phyloP scores from a whole-genome alignment of 2,888 invertebrate genomes.

The Scrobipalpa costella region DNA sequence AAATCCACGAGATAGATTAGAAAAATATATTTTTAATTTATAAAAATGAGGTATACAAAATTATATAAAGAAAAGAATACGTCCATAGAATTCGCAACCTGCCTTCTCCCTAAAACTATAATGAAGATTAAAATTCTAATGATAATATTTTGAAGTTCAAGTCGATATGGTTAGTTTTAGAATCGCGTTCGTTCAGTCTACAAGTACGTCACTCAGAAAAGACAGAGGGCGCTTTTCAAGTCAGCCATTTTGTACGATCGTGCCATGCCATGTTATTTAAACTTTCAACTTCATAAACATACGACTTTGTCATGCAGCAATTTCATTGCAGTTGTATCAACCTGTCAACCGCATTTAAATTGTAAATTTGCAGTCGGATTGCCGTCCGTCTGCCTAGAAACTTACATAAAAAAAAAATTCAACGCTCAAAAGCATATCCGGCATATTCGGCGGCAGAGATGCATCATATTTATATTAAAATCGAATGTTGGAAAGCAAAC shows the following conservation, averaged over 20 bases:
- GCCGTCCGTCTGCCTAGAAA: too few relatives aligned
- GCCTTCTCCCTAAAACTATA: constrained; percentile 17
- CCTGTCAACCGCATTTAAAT: too few relatives aligned
- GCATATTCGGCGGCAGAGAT: too few relatives aligned
- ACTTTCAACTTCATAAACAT: too few relatives aligned
- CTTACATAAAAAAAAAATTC: too few relatives aligned
- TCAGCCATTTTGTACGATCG: not conserved
- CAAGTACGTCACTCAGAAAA: constrained; percentile 36
- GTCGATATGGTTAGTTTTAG: constrained; percentile 54
- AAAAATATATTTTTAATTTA: constrained; percentile 12
- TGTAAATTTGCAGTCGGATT: too few relatives aligned
- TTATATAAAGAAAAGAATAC: constrained; percentile 1
- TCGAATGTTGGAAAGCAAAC: too few relatives aligned
- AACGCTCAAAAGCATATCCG: too few relatives aligned
- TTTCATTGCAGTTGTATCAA: too few relatives aligned
- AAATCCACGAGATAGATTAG: constrained; percentile 17
- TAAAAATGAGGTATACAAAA: constrained; percentile 16
- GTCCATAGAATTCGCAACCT: not conserved
- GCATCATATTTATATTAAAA: too few relatives aligned
- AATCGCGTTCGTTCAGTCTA: constrained; percentile 57
- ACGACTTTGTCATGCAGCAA: too few relatives aligned
- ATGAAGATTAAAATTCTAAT: constrained; percentile 28
- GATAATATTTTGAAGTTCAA: constrained; percentile 27
- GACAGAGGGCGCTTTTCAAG: constrained; percentile 11
- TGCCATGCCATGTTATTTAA: too few relatives aligned